Evolutionary conservation across 2,113 vertebrate genomes (phyloP).

Genomic region (Prochilodus magdalenae): DNA sequence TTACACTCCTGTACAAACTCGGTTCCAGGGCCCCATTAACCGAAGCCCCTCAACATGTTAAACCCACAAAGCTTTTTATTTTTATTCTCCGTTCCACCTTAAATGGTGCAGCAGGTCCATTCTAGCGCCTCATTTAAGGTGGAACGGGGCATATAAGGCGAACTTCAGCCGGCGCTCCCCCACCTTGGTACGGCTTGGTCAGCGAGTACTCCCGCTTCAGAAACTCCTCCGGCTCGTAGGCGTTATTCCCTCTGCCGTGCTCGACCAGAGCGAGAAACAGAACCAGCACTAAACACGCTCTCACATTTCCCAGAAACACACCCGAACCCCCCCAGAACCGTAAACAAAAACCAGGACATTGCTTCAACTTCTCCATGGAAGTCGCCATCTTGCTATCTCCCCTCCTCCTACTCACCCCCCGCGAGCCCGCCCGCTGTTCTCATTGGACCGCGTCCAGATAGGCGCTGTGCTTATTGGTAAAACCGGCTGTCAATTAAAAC

Average conservation of each 20-base stretch:
- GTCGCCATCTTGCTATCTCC: conserved; percentile 76
- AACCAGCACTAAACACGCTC: conserved; percentile 52
- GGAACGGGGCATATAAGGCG: background rate
- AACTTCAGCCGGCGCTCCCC: background rate
- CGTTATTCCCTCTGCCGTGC: conserved; percentile 63
- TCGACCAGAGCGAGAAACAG: conserved; percentile 51
- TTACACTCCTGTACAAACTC: background rate
- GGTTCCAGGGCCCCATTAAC: too few species aligned
- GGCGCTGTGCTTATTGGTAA: conserved; percentile 8
- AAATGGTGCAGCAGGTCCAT: too few species aligned
- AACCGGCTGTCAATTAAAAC: conserved; percentile 10
- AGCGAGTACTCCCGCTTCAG: conserved; percentile 92
- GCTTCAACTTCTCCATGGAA: conserved; percentile 14
- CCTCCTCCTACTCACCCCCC: background rate
- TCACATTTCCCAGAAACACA: conserved; percentile 35
- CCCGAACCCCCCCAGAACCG: background rate
- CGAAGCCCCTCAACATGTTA: too few species aligned
- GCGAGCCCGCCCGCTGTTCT: conserved; percentile 28
- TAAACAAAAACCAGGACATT: conserved; percentile 36
- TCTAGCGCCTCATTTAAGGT: background rate
- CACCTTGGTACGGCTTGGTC: conserved; percentile 90
- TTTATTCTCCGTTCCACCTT: too few species aligned
- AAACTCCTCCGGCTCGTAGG: conserved; percentile 84
- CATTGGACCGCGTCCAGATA: conserved; percentile 36
- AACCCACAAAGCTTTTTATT: too few species aligned